Evolutionary conservation across 2,888 invertebrate genomes (phyloP).

Genomic region (Metacarcinus magister): DNA sequence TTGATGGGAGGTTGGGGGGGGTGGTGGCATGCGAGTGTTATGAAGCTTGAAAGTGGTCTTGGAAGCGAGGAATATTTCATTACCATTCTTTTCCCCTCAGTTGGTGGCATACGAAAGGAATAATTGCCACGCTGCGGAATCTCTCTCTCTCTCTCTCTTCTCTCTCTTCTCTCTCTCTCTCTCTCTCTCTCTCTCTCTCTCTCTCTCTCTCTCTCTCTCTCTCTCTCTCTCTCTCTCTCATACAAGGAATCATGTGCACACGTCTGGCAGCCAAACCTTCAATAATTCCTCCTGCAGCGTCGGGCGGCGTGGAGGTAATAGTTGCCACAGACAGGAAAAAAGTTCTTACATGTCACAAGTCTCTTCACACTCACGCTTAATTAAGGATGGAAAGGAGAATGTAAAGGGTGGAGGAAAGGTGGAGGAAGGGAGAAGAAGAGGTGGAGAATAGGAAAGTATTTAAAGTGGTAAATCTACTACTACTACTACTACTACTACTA

Average conservation of each 20-base stretch:
- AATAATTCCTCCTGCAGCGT: background rate
- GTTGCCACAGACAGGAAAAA: background rate
- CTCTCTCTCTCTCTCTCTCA: too few species aligned
- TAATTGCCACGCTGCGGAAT: background rate
- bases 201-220: background rate
- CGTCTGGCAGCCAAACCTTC: background rate
- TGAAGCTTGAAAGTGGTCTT: background rate
- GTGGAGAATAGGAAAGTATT: too few species aligned
- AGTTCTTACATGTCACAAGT: background rate
- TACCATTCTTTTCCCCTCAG: background rate
- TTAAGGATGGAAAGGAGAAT: background rate
- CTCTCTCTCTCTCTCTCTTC: constrained; percentile 26
- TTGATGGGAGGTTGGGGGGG: background rate
- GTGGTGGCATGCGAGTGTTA: background rate
- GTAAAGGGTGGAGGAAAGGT: background rate
- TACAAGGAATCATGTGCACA: background rate
- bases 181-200: constrained; percentile 5
- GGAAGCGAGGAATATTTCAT: background rate
- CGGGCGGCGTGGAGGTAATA: background rate
- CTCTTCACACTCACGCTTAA: background rate
- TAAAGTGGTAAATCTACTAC: too few species aligned
- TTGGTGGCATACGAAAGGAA: background rate
- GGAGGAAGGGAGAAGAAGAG: background rate
- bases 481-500: too few species aligned
- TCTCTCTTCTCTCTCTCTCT: constrained; percentile 26